These are phyloP conservation scores for Calyptomena viridis DNA, from an alignment of 2,113 vertebrate species.

Conservation along the genomic window DNA sequence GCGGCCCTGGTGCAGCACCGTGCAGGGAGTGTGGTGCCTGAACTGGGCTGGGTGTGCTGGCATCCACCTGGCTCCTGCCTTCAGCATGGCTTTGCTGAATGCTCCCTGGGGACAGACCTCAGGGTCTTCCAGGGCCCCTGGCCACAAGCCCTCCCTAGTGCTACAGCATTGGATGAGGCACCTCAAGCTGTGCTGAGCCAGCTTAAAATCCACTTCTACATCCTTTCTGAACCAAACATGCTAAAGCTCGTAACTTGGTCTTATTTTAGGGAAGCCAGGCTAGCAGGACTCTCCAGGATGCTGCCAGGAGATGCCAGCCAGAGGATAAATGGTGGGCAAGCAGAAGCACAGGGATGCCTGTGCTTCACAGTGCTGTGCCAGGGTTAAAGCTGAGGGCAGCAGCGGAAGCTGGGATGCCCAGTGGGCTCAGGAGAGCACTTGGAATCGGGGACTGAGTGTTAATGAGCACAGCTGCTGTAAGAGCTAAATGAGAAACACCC, in stretches of 20 bases:
- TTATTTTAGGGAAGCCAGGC: neutral
- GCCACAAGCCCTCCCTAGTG: neutral
- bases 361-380: accelerated
- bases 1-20: accelerated
- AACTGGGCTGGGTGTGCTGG: neutral
- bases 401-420: accelerated
- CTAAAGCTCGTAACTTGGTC: neutral
- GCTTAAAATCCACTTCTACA: neutral
- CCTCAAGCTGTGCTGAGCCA: neutral
- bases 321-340: neutral
- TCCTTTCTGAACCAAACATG: neutral
- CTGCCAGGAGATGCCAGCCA: neutral
- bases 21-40: accelerated
- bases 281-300: neutral
- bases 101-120: neutral
- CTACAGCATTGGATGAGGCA: neutral
- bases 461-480: neutral
- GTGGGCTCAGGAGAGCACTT: neutral
- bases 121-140: accelerated
- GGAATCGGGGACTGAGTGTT: neutral
- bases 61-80: neutral
- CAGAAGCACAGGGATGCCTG: neutral
- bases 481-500: neutral
- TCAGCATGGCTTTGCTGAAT: neutral
- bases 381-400: neutral